Base-by-base conservation (phyloP, 2,113 vertebrate species). In the Chaenocephalus aceratus region DNA sequence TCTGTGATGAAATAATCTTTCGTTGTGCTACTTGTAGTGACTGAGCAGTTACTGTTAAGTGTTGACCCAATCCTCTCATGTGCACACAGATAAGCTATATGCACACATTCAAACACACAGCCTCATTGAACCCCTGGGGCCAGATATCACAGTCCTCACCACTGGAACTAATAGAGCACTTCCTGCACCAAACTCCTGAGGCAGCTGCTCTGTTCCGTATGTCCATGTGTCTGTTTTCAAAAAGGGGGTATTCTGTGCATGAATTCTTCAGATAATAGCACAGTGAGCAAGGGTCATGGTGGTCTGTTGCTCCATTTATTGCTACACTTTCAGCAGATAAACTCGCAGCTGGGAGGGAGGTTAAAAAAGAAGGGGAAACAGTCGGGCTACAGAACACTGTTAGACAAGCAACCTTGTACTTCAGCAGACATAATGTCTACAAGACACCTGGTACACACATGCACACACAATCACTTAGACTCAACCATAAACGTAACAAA, bases 111-210 rank as follows among this genome's bases (percentile, higher is more conserved):
- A 87, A 77, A 85, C 72, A 64, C 86, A 72, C 78, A 84, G 0
- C 80, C 84, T 86, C 53, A 70, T 73, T 78, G 80, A 90, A 79
- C 80, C 92, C 86, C 77, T 11, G 76, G 82, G 92, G 93, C 83
- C 66, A 91, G 87, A 93, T 94, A 94, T 92, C 89, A 85, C 86
- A 84, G 89, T 54, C 83, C 83, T 88, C 81, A 60, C 84, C 84
- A 86, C 86, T 92, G 89, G 91, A 94, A 93, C 93, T 94, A 95
- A 95, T 93, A 92, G 89, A 93, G 86, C 63, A 85, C 92, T 95
- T 95, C 92, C 93, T 93, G 93, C 83, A 86, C 83, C 79, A 72
- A 81, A 58, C 62, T 80, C 83, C 77, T 82, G 72, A 88, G 84
- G 87, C 94, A 95, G 94, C 93, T 94, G 92, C 91, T 90, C 76